A percentile compares a stretch with the other conserved stretches of the same genome.
Evolutionary conservation across 2,888 invertebrate species (phyloP).

Genomic region (Fragum fragum): DNA sequence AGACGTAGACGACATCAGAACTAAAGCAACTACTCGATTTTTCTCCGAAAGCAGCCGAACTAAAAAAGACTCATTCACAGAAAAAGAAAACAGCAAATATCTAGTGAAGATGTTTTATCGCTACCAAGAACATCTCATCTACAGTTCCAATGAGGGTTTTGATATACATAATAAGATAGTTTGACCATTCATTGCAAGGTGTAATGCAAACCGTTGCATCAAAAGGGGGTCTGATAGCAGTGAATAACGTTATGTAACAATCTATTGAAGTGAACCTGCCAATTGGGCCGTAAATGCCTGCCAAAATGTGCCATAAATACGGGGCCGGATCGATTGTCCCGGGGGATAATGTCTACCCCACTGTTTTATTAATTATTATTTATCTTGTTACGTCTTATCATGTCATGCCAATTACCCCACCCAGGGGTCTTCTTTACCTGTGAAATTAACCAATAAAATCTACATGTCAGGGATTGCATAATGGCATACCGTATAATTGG

Average conservation of each 20-base stretch:
- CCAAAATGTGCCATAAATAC: conserved; percentile 26
- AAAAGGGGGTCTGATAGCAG: neutral
- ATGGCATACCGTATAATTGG: too few relatives aligned
- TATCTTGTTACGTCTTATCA: conserved; percentile 16
- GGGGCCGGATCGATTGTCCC: conserved; percentile 20
- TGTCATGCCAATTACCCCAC: conserved; percentile 26
- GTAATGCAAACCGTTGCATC: conserved; percentile 17
- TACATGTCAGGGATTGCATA: too few relatives aligned
- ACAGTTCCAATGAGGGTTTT: too few relatives aligned
- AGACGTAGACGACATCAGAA: too few relatives aligned
- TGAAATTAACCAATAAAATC: neutral
- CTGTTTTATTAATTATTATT: conserved; percentile 35
- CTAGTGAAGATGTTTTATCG: too few relatives aligned
- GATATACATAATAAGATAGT: too few relatives aligned
- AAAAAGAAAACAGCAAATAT: too few relatives aligned
- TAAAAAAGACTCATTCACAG: too few relatives aligned
- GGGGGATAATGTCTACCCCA: conserved; percentile 6
- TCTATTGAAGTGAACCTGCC: conserved; percentile 9
- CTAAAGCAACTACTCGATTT: too few relatives aligned
- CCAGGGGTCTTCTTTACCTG: conserved; percentile 13
- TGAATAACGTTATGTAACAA: neutral
- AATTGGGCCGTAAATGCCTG: conserved; percentile 28
- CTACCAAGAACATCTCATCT: too few relatives aligned
- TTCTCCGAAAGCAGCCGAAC: too few relatives aligned
- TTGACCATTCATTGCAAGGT: neutral